Evolutionary conservation across 2,888 invertebrate genomes (phyloP), one percentile per base, ranked within the genome.

Genomic region (Macrophya annulata): DNA sequence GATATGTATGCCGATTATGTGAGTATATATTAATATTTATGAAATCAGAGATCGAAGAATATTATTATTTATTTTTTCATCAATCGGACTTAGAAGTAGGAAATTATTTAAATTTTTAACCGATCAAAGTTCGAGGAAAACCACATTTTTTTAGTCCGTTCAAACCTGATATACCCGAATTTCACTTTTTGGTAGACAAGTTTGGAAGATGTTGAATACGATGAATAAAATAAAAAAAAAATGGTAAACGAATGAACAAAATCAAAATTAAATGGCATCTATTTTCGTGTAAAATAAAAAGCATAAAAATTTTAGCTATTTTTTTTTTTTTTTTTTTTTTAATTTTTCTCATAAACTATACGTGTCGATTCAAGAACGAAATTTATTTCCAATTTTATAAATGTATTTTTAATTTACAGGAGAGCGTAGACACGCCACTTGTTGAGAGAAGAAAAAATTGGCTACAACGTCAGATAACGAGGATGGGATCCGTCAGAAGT

Each of bases 1-100:
- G 98, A 98, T 92, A 97, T 97, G 90, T 98, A 98, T 91, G 98
- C 98, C 4, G 98, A 98, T 93, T 98, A 98, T 93, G 98, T 98
- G 94, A 96, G 97, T 95, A 85, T n/a, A 55, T 74, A 9, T 43
- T 45, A 0, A 45, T 45, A 45, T 45, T 74, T 21, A 43, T 25
- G 25, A 12, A 4, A 10, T n/a, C n/a, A 48, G 25, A 48, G 48
- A 45, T 76, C 76, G 76, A 45, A 48, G 12, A 3, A 2, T 31
- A 31, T 31, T 31, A 31, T 31, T 31, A 31, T 31, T 31, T 31
- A 2, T 31, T 2, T 74, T 21, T 45, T 21, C 15, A 6, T 51
- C 17, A 62, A 81, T 43, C n/a, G 15, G 40, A 59, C 2, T 40
- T 0, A 40, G 12, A 81, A 59, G 43, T 81, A 1, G 40, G 15